These are phyloP conservation scores for Noctilio leporinus DNA, from an alignment of 2,113 vertebrate genomes.

Conservation along the genomic window DNA sequence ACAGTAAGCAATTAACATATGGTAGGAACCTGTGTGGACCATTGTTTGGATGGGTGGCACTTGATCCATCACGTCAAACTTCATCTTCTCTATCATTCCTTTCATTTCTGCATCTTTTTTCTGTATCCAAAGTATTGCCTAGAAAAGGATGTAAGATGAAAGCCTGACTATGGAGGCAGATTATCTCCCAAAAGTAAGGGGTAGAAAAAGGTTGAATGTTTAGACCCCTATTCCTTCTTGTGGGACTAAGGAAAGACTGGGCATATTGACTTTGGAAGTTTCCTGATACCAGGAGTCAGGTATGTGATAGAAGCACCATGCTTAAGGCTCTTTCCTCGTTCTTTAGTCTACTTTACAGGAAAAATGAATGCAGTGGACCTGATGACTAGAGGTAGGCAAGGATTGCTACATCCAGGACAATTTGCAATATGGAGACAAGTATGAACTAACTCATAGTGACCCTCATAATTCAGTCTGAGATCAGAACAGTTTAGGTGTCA, in stretches of 20 bases:
- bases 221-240: not conserved
- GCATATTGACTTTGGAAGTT: not conserved
- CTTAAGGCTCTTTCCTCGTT: not conserved
- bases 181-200: not conserved
- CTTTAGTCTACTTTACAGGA: not conserved
- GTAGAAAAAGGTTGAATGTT: not conserved
- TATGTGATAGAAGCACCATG: not conserved
- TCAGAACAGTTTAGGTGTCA: not conserved
- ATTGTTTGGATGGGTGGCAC: conserved; percentile 20
- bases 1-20: conserved; percentile 65
- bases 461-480: not conserved
- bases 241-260: not conserved
- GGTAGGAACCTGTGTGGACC: conserved; percentile 21
- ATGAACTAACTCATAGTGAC: not conserved
- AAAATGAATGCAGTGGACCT: not conserved
- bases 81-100: conserved; percentile 30
- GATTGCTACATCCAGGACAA: not conserved
- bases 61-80: not conserved
- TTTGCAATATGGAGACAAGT: not conserved
- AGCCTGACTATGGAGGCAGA: not conserved
- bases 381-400: not conserved
- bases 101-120: not conserved
- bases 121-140: conserved; percentile 64
- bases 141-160: not conserved
- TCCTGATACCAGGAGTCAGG: not conserved